Evolutionary conservation across 2,888 invertebrate genomes (phyloP), one percentile per base, ranked within the genome.

Genomic region (Prenolepis imparis): DNA sequence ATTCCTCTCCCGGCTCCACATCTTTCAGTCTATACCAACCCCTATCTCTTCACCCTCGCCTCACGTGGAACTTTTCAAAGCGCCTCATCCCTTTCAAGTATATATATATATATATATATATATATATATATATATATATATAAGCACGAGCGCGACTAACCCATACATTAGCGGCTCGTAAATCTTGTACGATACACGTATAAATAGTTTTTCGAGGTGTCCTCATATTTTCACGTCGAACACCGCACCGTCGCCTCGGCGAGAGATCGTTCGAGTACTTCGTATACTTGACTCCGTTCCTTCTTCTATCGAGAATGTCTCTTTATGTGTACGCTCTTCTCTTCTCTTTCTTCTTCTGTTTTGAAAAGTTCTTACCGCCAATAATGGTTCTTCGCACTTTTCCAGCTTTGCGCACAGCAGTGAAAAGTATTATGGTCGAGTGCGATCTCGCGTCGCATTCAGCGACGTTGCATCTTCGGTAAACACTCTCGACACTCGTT

Each of bases 111-210:
- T n/a, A n/a, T n/a, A n/a, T n/a, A n/a, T n/a, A n/a, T n/a, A n/a
- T n/a, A n/a, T n/a, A n/a, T n/a, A n/a, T n/a, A n/a, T n/a, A n/a
- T n/a, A n/a, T n/a, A n/a, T n/a, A n/a, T n/a, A n/a, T n/a, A 32
- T 32, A 39, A 66, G 24, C 24, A 15, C 44, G 21, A 9, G 63
- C n/a, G 15, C 48, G 18, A 52, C 66, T 66, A 24, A n/a, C 52
- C 36, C 66, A 72, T 78, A 78, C 70, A 72, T 78, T 78, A 78
- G 57, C 24, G 57, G 21, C 32, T 78, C 57, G 77, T 72, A 44
- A 70, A 70, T 70, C 70, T 78, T 44, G 15, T 4, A 44, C 18
- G 41, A 44, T 78, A 78, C n/a, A 44, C 52, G 68, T 77, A 68
- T 68, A 77, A 67, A 67, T 77, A 55, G 55, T 68, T 67, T 15